Base-by-base conservation (phyloP, 2,113 vertebrate species). In the Nannobrachium achirus region DNA sequence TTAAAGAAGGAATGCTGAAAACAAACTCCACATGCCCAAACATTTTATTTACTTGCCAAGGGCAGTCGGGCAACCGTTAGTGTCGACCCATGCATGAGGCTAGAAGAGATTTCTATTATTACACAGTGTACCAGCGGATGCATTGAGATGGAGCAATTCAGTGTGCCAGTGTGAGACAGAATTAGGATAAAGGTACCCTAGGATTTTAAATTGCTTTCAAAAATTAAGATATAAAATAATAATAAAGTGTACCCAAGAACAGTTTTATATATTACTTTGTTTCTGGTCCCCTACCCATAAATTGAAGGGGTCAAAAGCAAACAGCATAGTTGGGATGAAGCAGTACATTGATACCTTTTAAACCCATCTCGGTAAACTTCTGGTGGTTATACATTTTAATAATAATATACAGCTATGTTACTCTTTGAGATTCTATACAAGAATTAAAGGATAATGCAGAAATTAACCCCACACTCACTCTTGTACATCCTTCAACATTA, bases 241-340 rank as follows among this genome's bases (percentile, higher is more conserved):
- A 45, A 55, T 44, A 52, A 18, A 70, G 45, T 71, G 58, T 80
- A 73, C 53, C 83, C 55, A 71, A 59, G 56, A 75, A 82, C 19
- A 69, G 66, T 11, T 74, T 75, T 53, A 89, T 88, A 89, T 85
- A 86, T 83, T 82, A 86, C 48, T 85, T 84, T 81, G 73, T 82
- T 75, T 81, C 69, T 73, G 53, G 59, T 70, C 74, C 71, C 75
- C 78, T 67, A 71, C 64, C 75, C 13, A n/a, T 33, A 51, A 41
- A 74, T 58, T 75, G 50, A 69, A 66, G 39, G 15, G 25, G 8
- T 1, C 19, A 16, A 51, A 9, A 51, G 69, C 53, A 18, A 46
- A 71, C 51, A 69, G 44, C 40, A 69, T 19, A 57, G 40, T 15
- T 56, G 41, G 45, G 62, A 71, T 18, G 46, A 51, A 76, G 53